Evolutionary conservation across 2,797 vertebrate genomes (phyloP).

Genomic region (Sciurus carolinensis): DNA sequence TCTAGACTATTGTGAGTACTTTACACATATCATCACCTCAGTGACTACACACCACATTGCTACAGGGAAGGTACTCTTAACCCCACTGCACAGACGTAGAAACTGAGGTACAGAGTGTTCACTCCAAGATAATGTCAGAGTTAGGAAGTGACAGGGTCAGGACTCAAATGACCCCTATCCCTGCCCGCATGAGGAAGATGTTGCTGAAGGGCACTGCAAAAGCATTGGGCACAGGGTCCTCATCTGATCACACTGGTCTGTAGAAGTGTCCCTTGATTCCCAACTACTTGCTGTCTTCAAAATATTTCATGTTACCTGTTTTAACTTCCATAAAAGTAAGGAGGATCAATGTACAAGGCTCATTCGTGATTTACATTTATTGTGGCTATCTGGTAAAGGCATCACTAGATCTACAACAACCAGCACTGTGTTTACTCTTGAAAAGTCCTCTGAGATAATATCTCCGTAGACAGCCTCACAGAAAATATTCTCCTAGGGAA

Average conservation of each 20-base stretch:
- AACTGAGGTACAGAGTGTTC: background rate
- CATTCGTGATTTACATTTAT: background rate
- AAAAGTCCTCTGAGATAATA: background rate
- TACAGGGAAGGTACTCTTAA: background rate
- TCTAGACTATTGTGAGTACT: background rate
- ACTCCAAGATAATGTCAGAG: background rate
- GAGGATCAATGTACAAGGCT: background rate
- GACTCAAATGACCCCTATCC: background rate
- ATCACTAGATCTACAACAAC: background rate
- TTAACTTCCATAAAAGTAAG: background rate
- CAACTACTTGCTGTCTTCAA: background rate
- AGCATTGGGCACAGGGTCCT: accelerated
- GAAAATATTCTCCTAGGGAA: background rate
- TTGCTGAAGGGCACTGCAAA: accelerated
- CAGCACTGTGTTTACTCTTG: background rate
- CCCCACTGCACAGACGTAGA: background rate
- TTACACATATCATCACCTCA: background rate
- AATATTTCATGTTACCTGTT: background rate
- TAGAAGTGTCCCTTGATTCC: background rate
- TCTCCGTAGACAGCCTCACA: background rate
- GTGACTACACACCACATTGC: background rate
- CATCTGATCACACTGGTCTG: background rate
- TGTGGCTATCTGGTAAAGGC: background rate
- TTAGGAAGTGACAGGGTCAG: background rate
- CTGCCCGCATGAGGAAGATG: accelerated